Evolutionary conservation across 2,888 invertebrate species (phyloP), one percentile per base, ranked within the genome.

Genomic region (Altica lythri): DNA sequence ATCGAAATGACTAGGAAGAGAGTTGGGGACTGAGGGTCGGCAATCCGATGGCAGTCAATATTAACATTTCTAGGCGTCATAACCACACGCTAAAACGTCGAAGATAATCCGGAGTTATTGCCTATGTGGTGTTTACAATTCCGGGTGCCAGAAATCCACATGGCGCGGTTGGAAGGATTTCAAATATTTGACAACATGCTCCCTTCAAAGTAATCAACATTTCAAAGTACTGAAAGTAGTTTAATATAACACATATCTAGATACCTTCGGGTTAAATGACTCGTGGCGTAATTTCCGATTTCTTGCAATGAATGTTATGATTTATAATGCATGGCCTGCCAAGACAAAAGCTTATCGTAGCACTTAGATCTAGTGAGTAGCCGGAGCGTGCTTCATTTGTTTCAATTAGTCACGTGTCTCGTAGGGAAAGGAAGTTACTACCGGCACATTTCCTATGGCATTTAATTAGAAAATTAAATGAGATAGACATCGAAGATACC

Each of bases 11-110:
- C n/a, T n/a, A n/a, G n/a, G n/a, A n/a, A n/a, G n/a, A n/a, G n/a
- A n/a, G n/a, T n/a, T n/a, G n/a, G n/a, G n/a, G n/a, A n/a, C n/a
- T n/a, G n/a, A n/a, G n/a, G n/a, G n/a, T n/a, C 55, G 25, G 25
- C 61, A 65, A 67, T 63, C 61, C 65, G 60, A 51, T 67, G 68
- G 67, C 69, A 69, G 72, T 72, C 72, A 73, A 73, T 73, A 73
- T 73, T 73, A 72, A 72, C 73, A 71, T 73, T 73, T 71, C 71
- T 69, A 68, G 70, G 71, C 70, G 72, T 72, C 71, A 72, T 71
- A 70, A 71, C 69, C 71, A 68, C 67, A 69, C 68, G 71, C 68
- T 68, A 45, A 68, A 72, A 72, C 66, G 70, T 71, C 71, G 64
- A 65, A 63, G 69, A 65, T 72, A 72, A 72, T 70, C 72, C 71